These are phyloP conservation scores for Agrypnia vestita DNA, from an alignment of 1,140 invertebrate species.

Conservation along the genomic window DNA sequence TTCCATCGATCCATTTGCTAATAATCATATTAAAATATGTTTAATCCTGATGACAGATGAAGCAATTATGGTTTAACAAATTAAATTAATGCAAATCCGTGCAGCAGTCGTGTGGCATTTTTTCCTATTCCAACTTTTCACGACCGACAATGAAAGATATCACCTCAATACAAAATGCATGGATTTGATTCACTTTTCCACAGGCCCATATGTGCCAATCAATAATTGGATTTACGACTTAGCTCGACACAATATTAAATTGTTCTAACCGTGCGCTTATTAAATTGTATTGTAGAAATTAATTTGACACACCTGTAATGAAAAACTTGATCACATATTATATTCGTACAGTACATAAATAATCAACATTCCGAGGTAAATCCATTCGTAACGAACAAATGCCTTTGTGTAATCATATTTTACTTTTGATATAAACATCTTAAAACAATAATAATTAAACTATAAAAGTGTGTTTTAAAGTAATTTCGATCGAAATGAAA, in stretches of 20 bases:
- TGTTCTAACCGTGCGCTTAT: slow-evolving; percentile 12
- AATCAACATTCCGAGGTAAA: slow-evolving; percentile 38
- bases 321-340: slow-evolving; percentile 9
- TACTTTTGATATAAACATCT: slow-evolving; percentile 44
- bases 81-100: too few species aligned
- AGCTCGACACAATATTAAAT: background rate
- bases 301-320: slow-evolving; percentile 29
- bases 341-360: slow-evolving; percentile 15
- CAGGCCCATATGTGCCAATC: slow-evolving; percentile 3
- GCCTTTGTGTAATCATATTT: slow-evolving; percentile 33
- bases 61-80: too few species aligned
- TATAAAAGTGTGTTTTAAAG: slow-evolving; percentile 45
- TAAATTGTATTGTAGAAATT: slow-evolving; percentile 26
- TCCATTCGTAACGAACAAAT: slow-evolving; percentile 39
- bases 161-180: too few species aligned
- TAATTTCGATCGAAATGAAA: slow-evolving; percentile 43
- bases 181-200: background rate
- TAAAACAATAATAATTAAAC: slow-evolving; percentile 48
- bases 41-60: too few species aligned
- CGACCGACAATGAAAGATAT: too few species aligned
- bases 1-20: too few species aligned
- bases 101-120: too few species aligned
- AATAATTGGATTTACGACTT: slow-evolving; percentile 8
- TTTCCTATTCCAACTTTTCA: too few species aligned
- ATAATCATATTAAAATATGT: too few species aligned